Base-by-base conservation (phyloP, 1,140 invertebrate genomes). In the Hyposmocoma kahamanoa region DNA sequence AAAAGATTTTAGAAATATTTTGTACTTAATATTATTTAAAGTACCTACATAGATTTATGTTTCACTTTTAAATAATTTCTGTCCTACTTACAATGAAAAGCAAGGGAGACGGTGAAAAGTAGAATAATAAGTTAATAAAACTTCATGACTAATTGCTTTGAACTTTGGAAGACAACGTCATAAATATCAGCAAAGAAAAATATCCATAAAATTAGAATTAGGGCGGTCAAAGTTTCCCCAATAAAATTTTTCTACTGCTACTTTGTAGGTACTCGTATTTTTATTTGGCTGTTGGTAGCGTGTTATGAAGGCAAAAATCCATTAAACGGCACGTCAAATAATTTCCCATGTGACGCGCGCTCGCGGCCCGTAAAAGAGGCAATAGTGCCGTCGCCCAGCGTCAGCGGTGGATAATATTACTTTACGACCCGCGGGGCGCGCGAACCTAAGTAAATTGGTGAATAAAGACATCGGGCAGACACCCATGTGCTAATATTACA, bases 271-370 rank as follows among this genome's bases (percentile, higher is more conserved):
- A 6, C 11, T 26, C 24, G 53, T 65, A 67, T 67, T 62, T 80
- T 79, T 84, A 78, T 83, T 83, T 67, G 72, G 63, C 65, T 62
- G 75, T 68, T 78, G 77, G 72, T 81, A 76, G 73, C 77, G 72
- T 79, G 78, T 81, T 80, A 80, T 81, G 81, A 80, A 79, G 78
- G 80, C 78, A 76, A 76, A 79, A 81, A 84, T 84, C 81, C 81
- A 84, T 84, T 84, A 84, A 84, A 83, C 74, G 75, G 56, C 73
- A 82, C 77, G 81, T 84, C 77, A 83, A 84, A 84, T 84, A 84
- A 84, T 84, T 84, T 84, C 81, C 81, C 81, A 80, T 78, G 81
- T 80, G 81, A 83, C 81, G 73, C 65, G 61, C 78, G 71, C 75
- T 75, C 75, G 77, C 71, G 78, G 78, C 72, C 76, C 78, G 81